Conservation (phyloP, 2,113 vertebrate genomes). For the Stegostoma tigrinum region DNA sequence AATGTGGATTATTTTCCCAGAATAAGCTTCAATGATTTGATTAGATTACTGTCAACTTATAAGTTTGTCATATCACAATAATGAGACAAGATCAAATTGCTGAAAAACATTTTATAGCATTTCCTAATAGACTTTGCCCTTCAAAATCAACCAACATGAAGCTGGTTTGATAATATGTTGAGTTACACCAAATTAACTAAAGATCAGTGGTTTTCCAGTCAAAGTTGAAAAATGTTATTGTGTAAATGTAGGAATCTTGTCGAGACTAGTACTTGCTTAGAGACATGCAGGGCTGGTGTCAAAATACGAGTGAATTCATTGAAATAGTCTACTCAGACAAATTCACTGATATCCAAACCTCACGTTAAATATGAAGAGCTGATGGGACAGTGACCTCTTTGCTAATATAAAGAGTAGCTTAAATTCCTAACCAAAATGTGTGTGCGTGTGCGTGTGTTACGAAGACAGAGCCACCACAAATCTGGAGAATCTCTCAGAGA, state of each 20-base stretch:
- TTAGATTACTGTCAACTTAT: neutral
- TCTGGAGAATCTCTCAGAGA: neutral
- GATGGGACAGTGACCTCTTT: neutral
- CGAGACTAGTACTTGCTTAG: neutral
- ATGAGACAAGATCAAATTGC: neutral
- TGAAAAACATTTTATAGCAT: neutral
- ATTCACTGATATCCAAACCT: neutral
- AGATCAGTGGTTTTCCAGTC: neutral
- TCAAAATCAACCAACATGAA: neutral
- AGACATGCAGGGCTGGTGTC: neutral
- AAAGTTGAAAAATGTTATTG: neutral
- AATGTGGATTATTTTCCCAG: neutral
- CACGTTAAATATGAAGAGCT: neutral
- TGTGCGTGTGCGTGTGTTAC: no score
- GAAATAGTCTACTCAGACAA: neutral
- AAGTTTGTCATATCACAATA: neutral
- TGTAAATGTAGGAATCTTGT: neutral
- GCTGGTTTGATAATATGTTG: neutral
- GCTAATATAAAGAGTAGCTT: neutral
- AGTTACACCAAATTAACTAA: neutral
- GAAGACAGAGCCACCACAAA: neutral
- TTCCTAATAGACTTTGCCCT: neutral
- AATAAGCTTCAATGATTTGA: neutral
- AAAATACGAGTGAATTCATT: neutral
- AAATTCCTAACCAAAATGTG: neutral